Conservation (phyloP, 1,140 invertebrate species). For the Orchestia grillus region DNA sequence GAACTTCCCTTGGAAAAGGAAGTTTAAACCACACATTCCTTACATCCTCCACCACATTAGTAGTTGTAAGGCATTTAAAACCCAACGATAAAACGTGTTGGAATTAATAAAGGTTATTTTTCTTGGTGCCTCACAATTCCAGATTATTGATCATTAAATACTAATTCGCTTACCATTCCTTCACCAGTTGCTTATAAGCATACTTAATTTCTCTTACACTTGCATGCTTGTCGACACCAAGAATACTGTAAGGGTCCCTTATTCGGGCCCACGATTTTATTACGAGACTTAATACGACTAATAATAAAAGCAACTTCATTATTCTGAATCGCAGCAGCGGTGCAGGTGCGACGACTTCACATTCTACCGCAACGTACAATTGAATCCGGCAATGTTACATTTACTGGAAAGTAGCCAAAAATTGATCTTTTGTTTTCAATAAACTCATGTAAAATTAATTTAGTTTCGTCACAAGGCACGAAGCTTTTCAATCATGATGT, state of each 20-base stretch:
- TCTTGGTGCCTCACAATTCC: too few relatives aligned
- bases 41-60: too few relatives aligned
- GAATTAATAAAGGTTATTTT: too few relatives aligned
- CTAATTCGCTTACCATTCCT: constrained; percentile 64
- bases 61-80: too few relatives aligned
- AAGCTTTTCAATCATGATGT: too few relatives aligned
- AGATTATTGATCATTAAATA: background rate
- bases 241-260: constrained; percentile 65
- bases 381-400: background rate
- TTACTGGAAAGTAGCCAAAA: background rate
- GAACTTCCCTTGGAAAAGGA: too few relatives aligned
- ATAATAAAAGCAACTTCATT: background rate
- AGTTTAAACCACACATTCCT: too few relatives aligned
- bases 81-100: too few relatives aligned
- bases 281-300: background rate
- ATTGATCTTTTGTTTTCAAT: background rate
- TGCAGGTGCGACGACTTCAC: background rate
- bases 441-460: too few relatives aligned
- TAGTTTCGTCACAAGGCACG: too few relatives aligned
- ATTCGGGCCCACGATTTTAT: constrained; percentile 58
- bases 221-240: constrained; percentile 62
- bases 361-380: background rate
- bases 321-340: background rate
- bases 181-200: constrained; percentile 66
- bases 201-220: constrained; percentile 65